Evolutionary conservation across 2,113 vertebrate species (phyloP).

Genomic region (Odocoileus hemionus): DNA sequence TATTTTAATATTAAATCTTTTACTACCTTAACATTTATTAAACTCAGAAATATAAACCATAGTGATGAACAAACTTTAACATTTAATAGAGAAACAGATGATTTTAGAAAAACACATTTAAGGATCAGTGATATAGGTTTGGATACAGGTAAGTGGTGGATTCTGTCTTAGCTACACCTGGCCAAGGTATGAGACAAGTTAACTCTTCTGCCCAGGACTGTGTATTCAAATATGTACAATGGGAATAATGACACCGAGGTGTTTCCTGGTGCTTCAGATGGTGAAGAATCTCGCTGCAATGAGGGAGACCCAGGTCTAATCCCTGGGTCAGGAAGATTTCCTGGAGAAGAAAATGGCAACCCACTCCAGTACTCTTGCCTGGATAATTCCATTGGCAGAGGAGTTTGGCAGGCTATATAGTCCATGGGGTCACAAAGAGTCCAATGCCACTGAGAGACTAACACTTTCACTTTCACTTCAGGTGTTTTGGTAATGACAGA

Average conservation of each 20-base stretch:
- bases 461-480: not conserved
- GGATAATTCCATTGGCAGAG: not conserved
- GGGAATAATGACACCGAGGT: not conserved
- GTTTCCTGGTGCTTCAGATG: not conserved
- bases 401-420: not conserved
- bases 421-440: not conserved
- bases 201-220: not conserved
- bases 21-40: not conserved
- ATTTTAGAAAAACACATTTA: not conserved
- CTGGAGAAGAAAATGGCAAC: not conserved
- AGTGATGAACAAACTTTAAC: not conserved
- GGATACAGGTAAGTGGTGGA: not conserved
- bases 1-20: not conserved
- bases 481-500: fast-evolving
- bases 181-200: not conserved
- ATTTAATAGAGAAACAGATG: not conserved
- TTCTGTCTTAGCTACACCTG: not conserved
- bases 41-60: slow-evolving; percentile 6
- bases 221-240: not conserved
- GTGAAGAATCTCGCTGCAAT: not conserved
- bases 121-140: not conserved
- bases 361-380: not conserved
- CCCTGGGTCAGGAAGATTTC: not conserved
- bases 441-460: not conserved
- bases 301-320: not conserved